Conservation (phyloP, 2,113 vertebrate genomes). For the Hucho hucho region DNA sequence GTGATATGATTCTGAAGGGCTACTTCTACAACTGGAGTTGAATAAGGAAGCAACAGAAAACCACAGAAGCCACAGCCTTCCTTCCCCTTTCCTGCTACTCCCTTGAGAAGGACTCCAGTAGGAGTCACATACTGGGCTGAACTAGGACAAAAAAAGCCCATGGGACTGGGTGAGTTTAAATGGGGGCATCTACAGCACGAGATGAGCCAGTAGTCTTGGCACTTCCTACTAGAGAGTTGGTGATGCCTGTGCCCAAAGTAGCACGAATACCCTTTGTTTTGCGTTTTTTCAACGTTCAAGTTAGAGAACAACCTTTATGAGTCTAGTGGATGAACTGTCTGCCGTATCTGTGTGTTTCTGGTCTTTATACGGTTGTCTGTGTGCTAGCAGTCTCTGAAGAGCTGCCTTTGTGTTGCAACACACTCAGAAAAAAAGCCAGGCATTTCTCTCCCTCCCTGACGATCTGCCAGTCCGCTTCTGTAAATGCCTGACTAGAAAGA, state of each 20-base stretch:
- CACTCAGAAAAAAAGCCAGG: background rate
- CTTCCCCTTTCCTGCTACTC: conserved; percentile 39
- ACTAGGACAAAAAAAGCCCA: too few relatives aligned
- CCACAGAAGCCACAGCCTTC: conserved; percentile 53
- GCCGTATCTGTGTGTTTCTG: background rate
- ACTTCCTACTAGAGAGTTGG: background rate
- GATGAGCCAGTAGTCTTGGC: too few relatives aligned
- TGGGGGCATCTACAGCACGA: too few relatives aligned
- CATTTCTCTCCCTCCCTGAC: too few relatives aligned
- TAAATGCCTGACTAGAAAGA: conserved; percentile 25
- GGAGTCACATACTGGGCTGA: too few relatives aligned
- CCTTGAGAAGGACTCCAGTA: background rate
- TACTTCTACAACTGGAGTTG: background rate
- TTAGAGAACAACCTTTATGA: too few relatives aligned
- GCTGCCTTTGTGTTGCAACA: background rate
- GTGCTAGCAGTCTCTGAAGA: background rate
- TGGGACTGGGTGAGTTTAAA: too few relatives aligned
- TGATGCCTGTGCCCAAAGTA: background rate
- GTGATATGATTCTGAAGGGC: too few relatives aligned
- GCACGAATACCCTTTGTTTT: too few relatives aligned
- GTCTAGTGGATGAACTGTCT: too few relatives aligned
- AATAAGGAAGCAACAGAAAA: conserved; percentile 37
- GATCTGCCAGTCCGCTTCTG: conserved; percentile 8
- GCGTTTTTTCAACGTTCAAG: too few relatives aligned
- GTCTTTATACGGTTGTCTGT: background rate